Evolutionary conservation across 2,113 vertebrate genomes (phyloP).

Genomic region (Siniperca chuatsi): DNA sequence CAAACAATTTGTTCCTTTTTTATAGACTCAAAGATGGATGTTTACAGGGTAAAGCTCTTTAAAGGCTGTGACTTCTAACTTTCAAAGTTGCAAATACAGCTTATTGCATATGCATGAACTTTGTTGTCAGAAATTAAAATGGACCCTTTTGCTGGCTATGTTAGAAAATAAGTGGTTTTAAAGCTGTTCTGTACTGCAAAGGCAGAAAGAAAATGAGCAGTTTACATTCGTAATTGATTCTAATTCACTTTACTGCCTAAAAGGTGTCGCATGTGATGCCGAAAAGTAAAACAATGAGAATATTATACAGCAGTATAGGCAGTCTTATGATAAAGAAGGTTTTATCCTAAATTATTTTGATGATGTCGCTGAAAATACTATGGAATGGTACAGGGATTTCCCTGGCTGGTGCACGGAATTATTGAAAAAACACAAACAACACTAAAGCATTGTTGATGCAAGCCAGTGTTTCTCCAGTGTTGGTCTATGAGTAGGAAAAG

Average conservation of each 20-base stretch:
- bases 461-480: neutral
- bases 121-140: constrained; percentile 10
- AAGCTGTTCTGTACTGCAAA: neutral
- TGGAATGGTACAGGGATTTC: neutral
- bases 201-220: neutral
- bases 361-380: neutral
- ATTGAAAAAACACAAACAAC: neutral
- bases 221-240: constrained; percentile 19
- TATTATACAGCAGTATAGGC: neutral
- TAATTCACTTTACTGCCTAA: neutral
- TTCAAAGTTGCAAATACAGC: neutral
- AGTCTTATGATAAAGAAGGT: neutral
- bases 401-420: neutral
- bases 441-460: neutral
- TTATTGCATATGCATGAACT: constrained; percentile 19
- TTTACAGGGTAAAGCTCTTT: neutral
- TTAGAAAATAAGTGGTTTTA: neutral
- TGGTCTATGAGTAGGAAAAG: neutral
- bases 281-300: neutral
- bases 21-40: neutral
- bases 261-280: neutral
- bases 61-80: neutral
- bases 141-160: neutral
- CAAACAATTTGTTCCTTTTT: neutral
- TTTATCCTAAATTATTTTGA: neutral